phyloP scores from a whole-genome alignment of 2,113 vertebrate species.

The Cephalopterus ornatus region DNA sequence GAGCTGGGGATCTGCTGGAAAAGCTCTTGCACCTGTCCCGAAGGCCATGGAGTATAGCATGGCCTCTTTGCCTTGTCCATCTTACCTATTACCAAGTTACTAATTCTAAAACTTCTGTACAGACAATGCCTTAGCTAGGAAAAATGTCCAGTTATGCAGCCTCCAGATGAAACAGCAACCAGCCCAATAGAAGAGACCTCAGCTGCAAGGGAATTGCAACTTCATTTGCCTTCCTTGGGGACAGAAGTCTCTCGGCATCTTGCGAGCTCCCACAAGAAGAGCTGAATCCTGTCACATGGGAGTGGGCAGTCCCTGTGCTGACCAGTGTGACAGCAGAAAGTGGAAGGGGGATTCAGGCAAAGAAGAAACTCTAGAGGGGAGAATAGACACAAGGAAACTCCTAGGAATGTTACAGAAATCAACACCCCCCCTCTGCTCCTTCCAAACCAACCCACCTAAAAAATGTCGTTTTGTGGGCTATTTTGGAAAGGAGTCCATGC shows the following conservation, averaged over 20 bases:
- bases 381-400: constrained; percentile 40
- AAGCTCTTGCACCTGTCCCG: neutral
- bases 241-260: neutral
- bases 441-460: constrained; percentile 66
- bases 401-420: constrained; percentile 59
- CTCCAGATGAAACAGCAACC: neutral
- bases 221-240: neutral
- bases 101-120: neutral
- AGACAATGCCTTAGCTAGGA: neutral
- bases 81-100: neutral
- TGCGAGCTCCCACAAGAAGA: neutral
- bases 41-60: neutral
- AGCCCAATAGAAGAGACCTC: neutral
- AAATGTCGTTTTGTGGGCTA: constrained; percentile 65
- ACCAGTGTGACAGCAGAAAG: accelerated
- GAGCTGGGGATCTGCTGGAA: neutral
- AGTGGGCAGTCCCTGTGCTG: neutral
- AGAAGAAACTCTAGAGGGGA: constrained; percentile 8
- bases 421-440: constrained; percentile 27
- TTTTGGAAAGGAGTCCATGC: constrained; percentile 68
- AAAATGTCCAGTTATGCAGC: neutral
- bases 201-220: neutral
- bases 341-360: neutral
- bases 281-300: neutral
- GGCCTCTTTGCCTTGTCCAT: neutral